These are phyloP conservation scores for Camelus dromedarius DNA, from an alignment of 2,113 vertebrate species.

Conservation along the genomic window DNA sequence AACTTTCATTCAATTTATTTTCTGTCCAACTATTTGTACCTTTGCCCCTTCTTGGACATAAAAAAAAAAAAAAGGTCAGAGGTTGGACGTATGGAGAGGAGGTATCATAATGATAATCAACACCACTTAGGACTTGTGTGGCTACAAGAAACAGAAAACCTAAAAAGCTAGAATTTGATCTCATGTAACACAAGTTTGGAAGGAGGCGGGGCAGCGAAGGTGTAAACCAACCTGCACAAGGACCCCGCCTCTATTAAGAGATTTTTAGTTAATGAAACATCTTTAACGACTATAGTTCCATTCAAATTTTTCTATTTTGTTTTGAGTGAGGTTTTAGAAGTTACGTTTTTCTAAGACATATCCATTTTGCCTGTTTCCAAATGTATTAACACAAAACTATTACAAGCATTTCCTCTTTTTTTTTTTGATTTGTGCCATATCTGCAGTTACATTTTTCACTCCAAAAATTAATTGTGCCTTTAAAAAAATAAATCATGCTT, in stretches of 20 bases:
- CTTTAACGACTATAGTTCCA: background rate
- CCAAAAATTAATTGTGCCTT: conserved; percentile 18
- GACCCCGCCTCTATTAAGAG: background rate
- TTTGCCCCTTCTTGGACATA: background rate
- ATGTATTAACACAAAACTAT: background rate
- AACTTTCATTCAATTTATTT: background rate
- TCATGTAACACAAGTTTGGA: background rate
- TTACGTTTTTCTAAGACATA: conserved; percentile 41
- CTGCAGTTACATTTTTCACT: background rate
- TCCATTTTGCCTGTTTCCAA: background rate
- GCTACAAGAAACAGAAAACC: background rate
- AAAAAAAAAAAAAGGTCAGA: background rate
- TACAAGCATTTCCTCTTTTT: conserved; percentile 1
- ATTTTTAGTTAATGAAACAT: background rate
- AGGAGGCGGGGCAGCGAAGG: background rate
- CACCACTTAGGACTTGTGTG: background rate
- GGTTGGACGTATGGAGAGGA: background rate
- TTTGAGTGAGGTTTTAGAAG: background rate
- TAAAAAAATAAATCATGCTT: background rate
- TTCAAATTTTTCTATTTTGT: background rate
- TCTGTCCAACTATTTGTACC: background rate
- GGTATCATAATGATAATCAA: background rate
- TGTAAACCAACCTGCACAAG: background rate
- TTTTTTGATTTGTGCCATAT: background rate
- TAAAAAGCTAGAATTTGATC: background rate